Conservation (phyloP, 2,797 vertebrate genomes). For the Rachycentron canadum region DNA sequence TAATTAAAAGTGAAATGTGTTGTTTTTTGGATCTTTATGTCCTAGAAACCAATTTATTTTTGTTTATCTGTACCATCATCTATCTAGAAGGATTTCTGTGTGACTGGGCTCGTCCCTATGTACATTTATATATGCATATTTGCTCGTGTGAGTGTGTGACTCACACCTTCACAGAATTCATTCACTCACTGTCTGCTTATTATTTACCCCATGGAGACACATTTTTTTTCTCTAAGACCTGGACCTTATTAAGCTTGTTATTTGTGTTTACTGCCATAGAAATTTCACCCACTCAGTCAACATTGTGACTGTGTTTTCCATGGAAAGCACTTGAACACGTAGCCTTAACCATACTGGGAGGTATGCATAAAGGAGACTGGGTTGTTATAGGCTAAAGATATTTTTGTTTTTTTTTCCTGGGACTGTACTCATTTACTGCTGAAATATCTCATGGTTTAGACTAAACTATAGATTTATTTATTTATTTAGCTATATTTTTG, state of each 20-base stretch:
- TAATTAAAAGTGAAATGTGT: conserved; percentile 6
- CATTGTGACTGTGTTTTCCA: conserved; percentile 18
- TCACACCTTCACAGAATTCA: conserved; percentile 35
- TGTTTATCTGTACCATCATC: conserved; percentile 29
- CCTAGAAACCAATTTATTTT: conserved; percentile 9
- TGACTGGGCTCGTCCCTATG: not conserved
- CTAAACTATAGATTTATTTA: not conserved
- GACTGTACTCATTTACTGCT: not conserved
- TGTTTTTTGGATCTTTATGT: not conserved
- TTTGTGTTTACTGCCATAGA: conserved; percentile 30
- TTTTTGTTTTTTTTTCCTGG: conserved; percentile 18
- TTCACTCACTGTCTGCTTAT: conserved; percentile 35
- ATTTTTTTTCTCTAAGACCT: conserved; percentile 39
- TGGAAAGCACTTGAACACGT: conserved; percentile 20
- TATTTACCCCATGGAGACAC: conserved; percentile 42
- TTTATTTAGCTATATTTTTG: not conserved
- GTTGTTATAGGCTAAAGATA: conserved; percentile 18
- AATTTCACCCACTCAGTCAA: conserved; percentile 40
- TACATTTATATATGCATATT: conserved; percentile 25
- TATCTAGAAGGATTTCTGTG: conserved; percentile 20
- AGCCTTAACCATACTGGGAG: conserved; percentile 14
- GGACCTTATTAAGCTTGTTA: conserved; percentile 32
- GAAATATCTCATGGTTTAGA: not conserved
- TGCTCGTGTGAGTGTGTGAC: conserved; percentile 29
- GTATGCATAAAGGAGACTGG: conserved; percentile 4